Conservation (phyloP, 2,888 invertebrate species). For the Drosophila fungiperda region DNA sequence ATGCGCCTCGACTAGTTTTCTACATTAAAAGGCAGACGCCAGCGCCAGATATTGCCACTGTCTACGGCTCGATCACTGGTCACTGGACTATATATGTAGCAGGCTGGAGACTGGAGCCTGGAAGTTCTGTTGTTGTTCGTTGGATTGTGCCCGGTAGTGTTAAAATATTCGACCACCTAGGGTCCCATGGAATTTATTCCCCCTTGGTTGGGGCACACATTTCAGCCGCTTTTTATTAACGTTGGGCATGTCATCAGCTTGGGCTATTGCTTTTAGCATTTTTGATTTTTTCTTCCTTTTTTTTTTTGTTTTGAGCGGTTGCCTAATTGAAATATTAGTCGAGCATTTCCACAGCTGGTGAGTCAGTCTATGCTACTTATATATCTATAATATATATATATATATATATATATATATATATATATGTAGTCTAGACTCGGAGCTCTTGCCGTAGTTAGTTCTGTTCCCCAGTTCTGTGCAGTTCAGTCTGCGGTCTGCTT, state of each 20-base stretch:
- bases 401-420: background rate
- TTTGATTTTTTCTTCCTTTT: constrained; percentile 11
- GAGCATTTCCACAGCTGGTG: constrained; percentile 58
- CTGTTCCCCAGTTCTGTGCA: constrained; percentile 41
- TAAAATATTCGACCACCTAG: constrained; percentile 82
- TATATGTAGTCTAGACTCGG: constrained; percentile 7
- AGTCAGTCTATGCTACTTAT: constrained; percentile 55
- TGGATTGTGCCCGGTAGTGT: constrained; percentile 76
- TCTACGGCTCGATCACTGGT: constrained; percentile 18
- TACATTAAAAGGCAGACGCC: constrained; percentile 82
- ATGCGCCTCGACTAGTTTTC: constrained; percentile 82
- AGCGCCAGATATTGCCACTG: constrained; percentile 77
- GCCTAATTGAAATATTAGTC: constrained; percentile 79
- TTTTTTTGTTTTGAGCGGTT: constrained; percentile 12
- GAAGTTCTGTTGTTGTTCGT: constrained; percentile 20
- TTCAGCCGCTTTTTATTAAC: constrained; percentile 82
- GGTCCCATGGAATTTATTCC: constrained; percentile 79
- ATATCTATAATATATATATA: background rate
- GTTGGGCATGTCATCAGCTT: constrained; percentile 77
- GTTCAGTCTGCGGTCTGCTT: constrained; percentile 69
- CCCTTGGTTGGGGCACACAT: constrained; percentile 60
- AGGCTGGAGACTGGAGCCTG: constrained; percentile 11
- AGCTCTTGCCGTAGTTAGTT: constrained; percentile 36
- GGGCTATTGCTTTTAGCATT: constrained; percentile 53
- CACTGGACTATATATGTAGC: constrained; percentile 8